Base-by-base conservation (phyloP, 2,888 invertebrate species). In the Drosophila ustulata region DNA sequence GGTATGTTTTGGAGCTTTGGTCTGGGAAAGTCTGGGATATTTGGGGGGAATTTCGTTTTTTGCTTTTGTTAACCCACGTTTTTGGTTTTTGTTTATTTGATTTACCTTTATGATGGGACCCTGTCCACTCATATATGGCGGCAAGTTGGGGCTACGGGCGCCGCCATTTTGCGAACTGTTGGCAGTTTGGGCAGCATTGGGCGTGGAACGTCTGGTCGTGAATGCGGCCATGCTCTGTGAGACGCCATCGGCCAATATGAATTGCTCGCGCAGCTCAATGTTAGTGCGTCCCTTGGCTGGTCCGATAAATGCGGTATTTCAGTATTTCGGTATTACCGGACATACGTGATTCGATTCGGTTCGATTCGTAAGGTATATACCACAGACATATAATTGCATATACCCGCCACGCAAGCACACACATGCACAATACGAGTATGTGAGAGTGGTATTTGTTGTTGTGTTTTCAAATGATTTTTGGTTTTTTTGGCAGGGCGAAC, bases 201-300 rank as follows among this genome's bases (percentile, higher is more conserved):
- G 95, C 92, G 96, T 96, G 92, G 96, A 96, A 92, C 97, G 96
- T 94, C 98, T 98, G 92, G 98, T 96, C 94, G 97, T 97, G 95
- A 99, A 99, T 91, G 98, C 97, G 91, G 98, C 96, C 98, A 99
- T 99, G 93, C 97, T 97, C 95, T 99, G 99, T 93, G 98, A 97
- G 88, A 98, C 98, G 92, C 99, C 99, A 93, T 98, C 97, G 90
- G 99, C 98, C 94, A 99, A 95, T 93, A 98, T 98, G 95, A 99
- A 99, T 94, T 98, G 98, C 94, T 99, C 99, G 92, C 99, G 96
- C 92, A 99, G 96, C 95, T 99, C 99, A 94, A 99, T 97, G 95
- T 99, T 99, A 93, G 99, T 99, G 94, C 99, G 97, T 94, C 99
- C 99, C 95, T 99, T 98, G 94, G 99, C 99, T 99, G 90, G 65